Conservation (phyloP, 2,113 vertebrate species). For the Pongo abelii region DNA sequence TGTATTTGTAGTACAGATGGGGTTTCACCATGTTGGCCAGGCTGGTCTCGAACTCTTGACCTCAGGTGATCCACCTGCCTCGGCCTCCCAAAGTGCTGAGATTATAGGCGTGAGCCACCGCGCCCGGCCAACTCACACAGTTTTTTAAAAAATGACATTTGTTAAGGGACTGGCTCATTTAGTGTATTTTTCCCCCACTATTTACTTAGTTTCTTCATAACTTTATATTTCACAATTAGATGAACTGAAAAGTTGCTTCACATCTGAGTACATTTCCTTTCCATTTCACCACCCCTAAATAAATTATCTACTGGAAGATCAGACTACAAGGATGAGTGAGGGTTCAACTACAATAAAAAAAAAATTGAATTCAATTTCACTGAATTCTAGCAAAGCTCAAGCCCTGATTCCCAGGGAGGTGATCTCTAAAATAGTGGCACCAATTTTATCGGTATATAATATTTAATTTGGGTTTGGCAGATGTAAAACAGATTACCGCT, state of each 20-base stretch:
- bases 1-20: too few species aligned
- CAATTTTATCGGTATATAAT: not conserved
- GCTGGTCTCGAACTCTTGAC: too few species aligned
- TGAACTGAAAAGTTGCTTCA: slow-evolving; percentile 70
- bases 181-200: not conserved
- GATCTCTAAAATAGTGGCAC: not conserved
- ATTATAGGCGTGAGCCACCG: too few species aligned
- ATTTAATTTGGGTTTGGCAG: slow-evolving; percentile 47
- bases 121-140: not conserved
- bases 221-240: slow-evolving; percentile 73
- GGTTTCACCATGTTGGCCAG: too few species aligned
- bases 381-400: slow-evolving; percentile 16
- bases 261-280: slow-evolving; percentile 70
- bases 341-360: not conserved
- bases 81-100: too few species aligned
- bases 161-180: slow-evolving; percentile 17
- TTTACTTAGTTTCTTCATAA: slow-evolving; percentile 66
- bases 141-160: slow-evolving; percentile 8
- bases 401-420: not conserved
- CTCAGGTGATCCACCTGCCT: too few species aligned
- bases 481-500: not conserved
- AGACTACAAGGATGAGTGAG: slow-evolving; percentile 40
- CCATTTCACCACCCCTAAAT: slow-evolving; percentile 53
- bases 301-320: slow-evolving; percentile 74
- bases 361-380: slow-evolving; percentile 26